Base-by-base conservation (phyloP, 53 echinoderm and acorn worm species). In the Mesocentrotus franciscanus region DNA sequence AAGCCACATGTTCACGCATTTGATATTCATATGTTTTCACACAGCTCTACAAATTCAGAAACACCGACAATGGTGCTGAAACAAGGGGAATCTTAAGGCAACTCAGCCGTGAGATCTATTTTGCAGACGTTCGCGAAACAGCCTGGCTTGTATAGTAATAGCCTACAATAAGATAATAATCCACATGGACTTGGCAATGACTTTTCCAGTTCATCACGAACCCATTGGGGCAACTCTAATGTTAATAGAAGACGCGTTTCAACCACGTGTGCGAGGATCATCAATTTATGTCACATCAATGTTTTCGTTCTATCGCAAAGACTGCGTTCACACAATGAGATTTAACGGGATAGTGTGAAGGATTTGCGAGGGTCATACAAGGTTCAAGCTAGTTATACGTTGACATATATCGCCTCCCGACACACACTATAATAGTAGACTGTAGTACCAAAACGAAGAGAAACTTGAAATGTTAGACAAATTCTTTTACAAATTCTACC, bases 261-360 rank as follows among this genome's bases (percentile, higher is more conserved):
- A 81, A 81, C 81, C 42, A 81, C 22, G 81, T 81, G 81, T 81
- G 36, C 6, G 22, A 22, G 36, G 81, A 81, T 81, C 81, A 81
- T 81, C 81, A 81, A 81, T 81, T 81, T 81, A 42, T 81, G 81
- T 81, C 81, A 81, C 81, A 81, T 81, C 81, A 7, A 33, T 42
- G 42, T 39, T 18, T 81, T 39, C 20, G 20, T 42, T 81, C 42
- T 20, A 42, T 42, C 4, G 16, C 42, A 36, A 42, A 36, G 81
- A 20, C 42, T 20, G 81, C 81, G 39, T 81, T 81, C 42, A 42
- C 81, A 81, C 81, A 81, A 15, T 42, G 15, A 17, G 39, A 81
- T 36, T 39, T 22, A 36, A 81, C 42, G 5, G 18, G 5, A 42
- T 7, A 17, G 16, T 7, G 22, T 0, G 13, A 34, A 15, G 17